phyloP scores from a whole-genome alignment of 2,888 invertebrate species.

The Caenorhabditis panamensis region DNA sequence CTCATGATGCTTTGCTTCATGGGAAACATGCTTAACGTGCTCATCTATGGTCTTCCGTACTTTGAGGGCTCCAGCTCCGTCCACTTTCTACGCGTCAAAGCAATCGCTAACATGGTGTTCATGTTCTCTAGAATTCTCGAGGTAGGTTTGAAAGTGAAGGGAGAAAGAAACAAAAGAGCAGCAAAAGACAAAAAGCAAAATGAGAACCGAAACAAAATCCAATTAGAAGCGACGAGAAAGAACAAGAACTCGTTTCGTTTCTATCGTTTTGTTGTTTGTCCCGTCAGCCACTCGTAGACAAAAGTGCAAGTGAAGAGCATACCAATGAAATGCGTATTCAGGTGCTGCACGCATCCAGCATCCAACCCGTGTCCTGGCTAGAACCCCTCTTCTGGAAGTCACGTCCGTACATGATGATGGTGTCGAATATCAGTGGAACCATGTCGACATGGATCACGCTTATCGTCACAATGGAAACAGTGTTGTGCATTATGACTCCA shows the following conservation, averaged over 20 bases:
- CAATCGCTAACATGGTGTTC: conserved; percentile 75
- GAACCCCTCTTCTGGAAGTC: conserved; percentile 77
- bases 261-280: too few species aligned
- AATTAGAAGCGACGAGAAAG: conserved; percentile 18
- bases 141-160: conserved; percentile 40
- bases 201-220: conserved; percentile 21
- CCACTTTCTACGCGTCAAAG: conserved; percentile 77
- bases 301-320: conserved; percentile 25
- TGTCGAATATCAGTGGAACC: conserved; percentile 79
- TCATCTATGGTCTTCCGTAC: conserved; percentile 78
- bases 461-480: conserved; percentile 77
- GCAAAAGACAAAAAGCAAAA: too few species aligned
- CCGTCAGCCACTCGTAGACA: conserved; percentile 1
- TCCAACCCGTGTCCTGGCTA: conserved; percentile 61
- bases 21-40: conserved; percentile 77
- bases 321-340: conserved; percentile 38
- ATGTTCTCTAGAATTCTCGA: conserved; percentile 75
- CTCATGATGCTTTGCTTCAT: conserved; percentile 75
- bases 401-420: conserved; percentile 75
- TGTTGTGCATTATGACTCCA: conserved; percentile 77
- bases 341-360: conserved; percentile 76
- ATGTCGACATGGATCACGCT: conserved; percentile 79
- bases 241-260: too few species aligned
- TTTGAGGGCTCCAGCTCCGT: conserved; percentile 77
- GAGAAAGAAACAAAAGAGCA: too few species aligned